These are phyloP conservation scores for Periophthalmus modestus DNA, from an alignment of 2,113 vertebrate species.

Conservation along the genomic window DNA sequence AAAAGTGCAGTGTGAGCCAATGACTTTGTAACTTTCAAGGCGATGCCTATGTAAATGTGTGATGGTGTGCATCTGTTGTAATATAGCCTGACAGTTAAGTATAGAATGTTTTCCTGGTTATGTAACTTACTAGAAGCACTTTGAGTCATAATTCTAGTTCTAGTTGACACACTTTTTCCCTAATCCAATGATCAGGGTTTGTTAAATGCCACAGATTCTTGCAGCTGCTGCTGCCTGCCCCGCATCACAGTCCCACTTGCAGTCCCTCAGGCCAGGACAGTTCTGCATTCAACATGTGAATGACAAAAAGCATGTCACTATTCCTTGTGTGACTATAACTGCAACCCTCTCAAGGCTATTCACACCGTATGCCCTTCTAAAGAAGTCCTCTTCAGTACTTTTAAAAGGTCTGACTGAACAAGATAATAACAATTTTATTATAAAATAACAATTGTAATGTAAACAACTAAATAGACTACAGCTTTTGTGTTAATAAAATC, in stretches of 20 bases:
- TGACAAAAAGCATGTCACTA: not conserved
- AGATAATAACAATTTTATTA: too few relatives aligned
- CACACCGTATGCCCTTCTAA: too few relatives aligned
- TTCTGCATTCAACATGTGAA: not conserved
- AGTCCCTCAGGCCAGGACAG: not conserved
- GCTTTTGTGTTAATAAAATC: too few relatives aligned
- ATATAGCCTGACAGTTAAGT: too few relatives aligned
- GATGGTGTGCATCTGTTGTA: not conserved
- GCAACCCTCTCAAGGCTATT: too few relatives aligned
- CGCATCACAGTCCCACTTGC: not conserved
- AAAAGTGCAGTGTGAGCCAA: conserved; percentile 6
- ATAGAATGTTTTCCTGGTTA: not conserved
- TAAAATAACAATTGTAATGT: too few relatives aligned
- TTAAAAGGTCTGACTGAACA: too few relatives aligned
- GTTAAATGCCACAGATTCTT: conserved; percentile 55
- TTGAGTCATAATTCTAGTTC: not conserved
- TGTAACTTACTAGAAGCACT: not conserved
- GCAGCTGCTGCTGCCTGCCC: conserved; percentile 10
- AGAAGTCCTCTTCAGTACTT: too few relatives aligned
- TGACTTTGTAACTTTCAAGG: conserved; percentile 2
- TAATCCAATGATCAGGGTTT: conserved; percentile 28
- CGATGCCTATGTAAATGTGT: not conserved
- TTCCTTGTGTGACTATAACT: not conserved
- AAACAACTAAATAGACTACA: too few relatives aligned
- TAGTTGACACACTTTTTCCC: not conserved